Base-by-base conservation (phyloP, 2,797 vertebrate genomes). In the Tenualosa thibaudeaui region DNA sequence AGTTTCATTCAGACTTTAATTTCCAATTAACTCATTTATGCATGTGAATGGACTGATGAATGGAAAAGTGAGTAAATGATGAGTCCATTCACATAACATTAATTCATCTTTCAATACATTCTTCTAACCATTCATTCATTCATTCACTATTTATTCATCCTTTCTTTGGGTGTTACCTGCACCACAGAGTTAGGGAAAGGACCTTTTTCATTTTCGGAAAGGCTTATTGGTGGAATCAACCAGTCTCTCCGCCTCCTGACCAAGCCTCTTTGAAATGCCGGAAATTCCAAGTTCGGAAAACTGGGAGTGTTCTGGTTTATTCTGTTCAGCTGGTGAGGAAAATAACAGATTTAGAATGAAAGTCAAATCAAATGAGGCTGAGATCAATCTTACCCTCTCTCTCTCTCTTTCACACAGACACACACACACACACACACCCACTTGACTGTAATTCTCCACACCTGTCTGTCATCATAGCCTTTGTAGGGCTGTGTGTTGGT, bases 241-340 rank as follows among this genome's bases (percentile, higher is more conserved):
- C 91, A 95, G 0, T 89, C 91, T 84, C 92, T 92, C 86, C 92
- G 94, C 24, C 83, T 84, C 53, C 91, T 84, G 53, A 68, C 90
- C 85, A 92, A 83, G 5, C n/a, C 17, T 6, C 71, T 85, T 17
- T 65, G 81, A 53, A 58, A 0, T 0, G 2, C 49, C 31, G 78
- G 62, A 56, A 87, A 86, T 3, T 86, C 53, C 81, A 85, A 5
- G 22, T 87, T 26, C 49, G 54, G 53, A 24, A 90, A 3, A 37
- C 31, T 82, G 83, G 51, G 49, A 40, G 51, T 60, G 54, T 81
- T 54, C 78, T 68, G 82, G 46, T 81, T 22, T 49, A 43, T 46
- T 19, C 1, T 7, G 46, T 40, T 7, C 37, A 40, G 68, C 68
- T 78, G 19, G 71, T 17, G 40, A 78, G 19, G 17, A 22, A 56